Percentiles rank a stretch among this genome's conserved stretches.
Conservation (phyloP, 2,113 vertebrate genomes). For the Procavia capensis region DNA sequence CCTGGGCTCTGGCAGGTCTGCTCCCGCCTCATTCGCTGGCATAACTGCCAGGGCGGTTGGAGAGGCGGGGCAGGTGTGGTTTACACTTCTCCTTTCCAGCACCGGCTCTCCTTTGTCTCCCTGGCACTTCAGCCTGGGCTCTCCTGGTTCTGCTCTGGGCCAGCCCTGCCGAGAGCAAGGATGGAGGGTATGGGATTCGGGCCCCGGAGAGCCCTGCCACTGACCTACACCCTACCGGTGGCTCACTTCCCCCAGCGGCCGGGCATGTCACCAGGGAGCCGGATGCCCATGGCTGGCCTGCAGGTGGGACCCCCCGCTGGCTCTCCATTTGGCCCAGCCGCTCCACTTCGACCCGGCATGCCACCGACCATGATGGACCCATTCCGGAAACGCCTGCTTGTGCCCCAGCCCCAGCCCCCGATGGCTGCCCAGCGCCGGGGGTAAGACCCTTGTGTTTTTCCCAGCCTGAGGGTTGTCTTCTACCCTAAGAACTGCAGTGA, state of each 20-base stretch:
- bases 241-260: constrained; percentile 87
- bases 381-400: constrained; percentile 94
- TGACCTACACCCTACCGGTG: constrained; percentile 18
- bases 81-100: constrained; percentile 39
- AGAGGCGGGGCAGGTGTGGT: constrained; percentile 61
- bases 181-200: constrained; percentile 51
- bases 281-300: constrained; percentile 92
- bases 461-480: neutral
- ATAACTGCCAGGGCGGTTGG: constrained; percentile 17
- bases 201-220: neutral
- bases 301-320: constrained; percentile 92
- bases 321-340: constrained; percentile 90
- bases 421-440: constrained; percentile 92
- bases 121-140: neutral
- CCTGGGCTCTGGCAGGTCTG: neutral
- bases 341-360: constrained; percentile 93
- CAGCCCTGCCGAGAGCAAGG: neutral
- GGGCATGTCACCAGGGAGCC: constrained; percentile 90
- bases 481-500: neutral
- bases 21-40: constrained; percentile 29
- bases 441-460: constrained; percentile 85
- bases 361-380: constrained; percentile 93
- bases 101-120: constrained; percentile 55
- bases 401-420: constrained; percentile 91
- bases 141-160: neutral